phyloP scores from a whole-genome alignment of 2,888 invertebrate species.

The Sipha maydis region DNA sequence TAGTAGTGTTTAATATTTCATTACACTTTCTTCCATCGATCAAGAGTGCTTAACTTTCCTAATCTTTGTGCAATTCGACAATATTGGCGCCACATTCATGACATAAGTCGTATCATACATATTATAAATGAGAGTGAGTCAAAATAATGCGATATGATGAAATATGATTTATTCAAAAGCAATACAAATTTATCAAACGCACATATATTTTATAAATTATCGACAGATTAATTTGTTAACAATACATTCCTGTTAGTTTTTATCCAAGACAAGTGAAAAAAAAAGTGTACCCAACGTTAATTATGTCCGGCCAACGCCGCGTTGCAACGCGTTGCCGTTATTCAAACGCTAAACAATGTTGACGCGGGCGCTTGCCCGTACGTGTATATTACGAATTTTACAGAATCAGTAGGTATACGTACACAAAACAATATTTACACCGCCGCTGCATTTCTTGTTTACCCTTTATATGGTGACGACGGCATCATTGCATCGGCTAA shows the following conservation, averaged over 20 bases:
- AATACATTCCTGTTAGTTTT: not conserved
- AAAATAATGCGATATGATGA: not conserved
- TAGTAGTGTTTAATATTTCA: too few species aligned
- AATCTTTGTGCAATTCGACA: too few species aligned
- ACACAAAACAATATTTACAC: constrained; percentile 24
- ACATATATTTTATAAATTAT: not conserved
- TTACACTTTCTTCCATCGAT: too few species aligned
- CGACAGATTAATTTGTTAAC: not conserved
- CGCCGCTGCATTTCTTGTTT: not conserved
- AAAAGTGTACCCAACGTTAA: not conserved
- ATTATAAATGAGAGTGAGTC: not conserved
- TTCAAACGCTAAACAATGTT: constrained; percentile 22
- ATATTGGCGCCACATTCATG: too few species aligned
- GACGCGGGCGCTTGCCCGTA: not conserved
- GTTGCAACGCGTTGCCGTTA: not conserved
- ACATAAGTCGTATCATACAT: too few species aligned
- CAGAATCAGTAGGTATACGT: not conserved
- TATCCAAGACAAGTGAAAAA: not conserved
- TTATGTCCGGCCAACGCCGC: not conserved
- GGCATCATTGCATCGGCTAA: not conserved
- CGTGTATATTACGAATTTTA: constrained; percentile 31
- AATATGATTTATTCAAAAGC: not conserved
- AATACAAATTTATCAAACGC: not conserved
- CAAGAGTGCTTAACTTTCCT: too few species aligned
- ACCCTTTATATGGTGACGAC: not conserved